phyloP scores from a whole-genome alignment of 2,797 vertebrate species.

The Decapterus maruadsi region DNA sequence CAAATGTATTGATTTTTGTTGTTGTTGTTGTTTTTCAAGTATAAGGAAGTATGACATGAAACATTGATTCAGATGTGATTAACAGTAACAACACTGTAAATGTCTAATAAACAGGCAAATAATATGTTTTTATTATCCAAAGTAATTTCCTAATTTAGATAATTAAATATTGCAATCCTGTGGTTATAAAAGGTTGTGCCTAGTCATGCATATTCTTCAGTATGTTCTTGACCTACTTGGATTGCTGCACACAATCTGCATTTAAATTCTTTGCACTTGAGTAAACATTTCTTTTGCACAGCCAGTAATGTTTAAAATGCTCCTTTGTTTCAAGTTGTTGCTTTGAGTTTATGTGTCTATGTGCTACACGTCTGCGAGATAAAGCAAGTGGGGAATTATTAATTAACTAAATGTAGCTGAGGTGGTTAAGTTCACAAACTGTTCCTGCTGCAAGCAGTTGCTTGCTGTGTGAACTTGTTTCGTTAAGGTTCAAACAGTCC shows the following conservation, averaged over 20 bases:
- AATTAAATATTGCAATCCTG: background rate
- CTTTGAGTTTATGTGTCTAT: no score
- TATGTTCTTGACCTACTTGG: slow-evolving; percentile 13
- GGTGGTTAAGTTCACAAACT: background rate
- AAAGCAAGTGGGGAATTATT: background rate
- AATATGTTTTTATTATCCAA: background rate
- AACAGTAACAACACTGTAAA: background rate
- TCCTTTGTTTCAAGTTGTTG: background rate
- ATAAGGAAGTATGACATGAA: background rate
- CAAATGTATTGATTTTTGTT: background rate
- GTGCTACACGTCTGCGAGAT: background rate
- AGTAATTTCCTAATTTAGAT: background rate
- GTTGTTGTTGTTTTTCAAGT: background rate
- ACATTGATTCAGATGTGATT: background rate
- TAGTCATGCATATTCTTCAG: background rate
- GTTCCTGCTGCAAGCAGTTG: slow-evolving; percentile 22
- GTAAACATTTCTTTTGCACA: slow-evolving; percentile 5
- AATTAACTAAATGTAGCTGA: slow-evolving; percentile 7
- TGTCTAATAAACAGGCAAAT: background rate
- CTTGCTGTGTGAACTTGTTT: slow-evolving; percentile 15
- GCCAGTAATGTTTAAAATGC: background rate
- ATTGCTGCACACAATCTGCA: background rate
- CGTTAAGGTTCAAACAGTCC: slow-evolving; percentile 32
- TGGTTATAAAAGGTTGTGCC: background rate
- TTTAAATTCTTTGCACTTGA: slow-evolving; percentile 14